Evolutionary conservation across 2,888 invertebrate species (phyloP), one percentile per base, ranked within the genome.

Genomic region (Amblyjoppa fuscipennis): DNA sequence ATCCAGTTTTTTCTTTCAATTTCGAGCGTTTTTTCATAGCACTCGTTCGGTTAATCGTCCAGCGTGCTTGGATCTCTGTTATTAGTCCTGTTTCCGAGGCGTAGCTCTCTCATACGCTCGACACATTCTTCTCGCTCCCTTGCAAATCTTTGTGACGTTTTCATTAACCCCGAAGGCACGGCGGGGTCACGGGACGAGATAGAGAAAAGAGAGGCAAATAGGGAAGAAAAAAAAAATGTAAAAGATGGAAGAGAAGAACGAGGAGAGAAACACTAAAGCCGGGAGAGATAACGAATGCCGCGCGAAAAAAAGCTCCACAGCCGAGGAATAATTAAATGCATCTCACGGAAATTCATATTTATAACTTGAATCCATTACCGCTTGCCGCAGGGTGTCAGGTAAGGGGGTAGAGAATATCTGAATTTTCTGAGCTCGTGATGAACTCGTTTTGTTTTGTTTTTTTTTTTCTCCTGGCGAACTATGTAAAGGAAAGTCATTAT

Each of bases 111-210:
- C 66, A 25, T n/a, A 11, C 38, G 25, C 66, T 38, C 28, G 16
- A 16, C 51, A 68, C 51, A 25, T 56, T 45, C 75, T 64, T 45
- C 34, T 59, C 75, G 20, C 59, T 34, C 20, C 64, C 76, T 25
- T 85, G 89, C 89, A 89, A 91, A 91, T 91, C 91, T 89, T 90
- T 88, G 88, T 91, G 91, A 91, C 91, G 85, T 90, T 91, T 91
- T 91, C 91, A 91, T 91, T 91, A 91, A 90, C 91, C 88, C 86
- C 73, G 79, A 79, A 81, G 78, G 83, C 81, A 76, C 87, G 71
- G 85, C 87, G 81, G 51, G 82, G 78, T 84, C 75, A 79, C 84
- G 84, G 70, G 75, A 85, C 70, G 74, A 74, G 51, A 69, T 69
- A 74, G 79, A 71, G 81, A 69, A 73, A 61, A 28, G 20, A 38